phyloP scores from a whole-genome alignment of 2,797 vertebrate species.

The Acrocephalus scirpaceus region DNA sequence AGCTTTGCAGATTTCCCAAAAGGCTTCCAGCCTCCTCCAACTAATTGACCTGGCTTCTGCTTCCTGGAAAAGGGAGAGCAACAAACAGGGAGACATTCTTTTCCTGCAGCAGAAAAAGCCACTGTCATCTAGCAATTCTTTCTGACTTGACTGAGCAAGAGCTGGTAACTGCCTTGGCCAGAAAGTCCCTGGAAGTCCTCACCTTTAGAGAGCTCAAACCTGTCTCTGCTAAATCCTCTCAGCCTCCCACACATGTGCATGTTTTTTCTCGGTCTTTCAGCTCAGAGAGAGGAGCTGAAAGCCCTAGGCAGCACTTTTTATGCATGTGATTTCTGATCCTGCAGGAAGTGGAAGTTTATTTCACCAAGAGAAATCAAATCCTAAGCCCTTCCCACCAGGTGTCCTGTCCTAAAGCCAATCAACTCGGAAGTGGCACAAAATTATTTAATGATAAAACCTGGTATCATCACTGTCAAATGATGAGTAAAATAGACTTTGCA shows the following conservation, averaged over 20 bases:
- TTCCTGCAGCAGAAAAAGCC: background rate
- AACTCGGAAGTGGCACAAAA: background rate
- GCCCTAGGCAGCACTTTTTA: background rate
- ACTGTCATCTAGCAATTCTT: background rate
- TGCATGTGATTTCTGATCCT: background rate
- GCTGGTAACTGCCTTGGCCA: background rate
- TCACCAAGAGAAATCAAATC: background rate
- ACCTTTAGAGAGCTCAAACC: background rate
- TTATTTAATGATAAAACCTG: background rate
- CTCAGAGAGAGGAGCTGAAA: background rate
- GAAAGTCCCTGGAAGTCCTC: background rate
- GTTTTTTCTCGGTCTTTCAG: background rate
- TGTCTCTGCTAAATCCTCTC: background rate
- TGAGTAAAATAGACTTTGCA: background rate
- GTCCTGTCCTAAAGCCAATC: background rate
- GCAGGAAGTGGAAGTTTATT: background rate
- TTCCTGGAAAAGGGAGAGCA: background rate
- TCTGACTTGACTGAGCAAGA: background rate
- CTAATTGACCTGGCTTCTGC: conserved; percentile 55
- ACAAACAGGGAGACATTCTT: background rate
- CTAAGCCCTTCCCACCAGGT: background rate
- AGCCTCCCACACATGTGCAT: background rate
- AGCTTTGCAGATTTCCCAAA: conserved; percentile 44
- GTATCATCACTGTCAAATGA: background rate
- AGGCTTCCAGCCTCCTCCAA: background rate